These are phyloP conservation scores for Anas georgica DNA, from an alignment of 2,797 vertebrate genomes.

Conservation along the genomic window DNA sequence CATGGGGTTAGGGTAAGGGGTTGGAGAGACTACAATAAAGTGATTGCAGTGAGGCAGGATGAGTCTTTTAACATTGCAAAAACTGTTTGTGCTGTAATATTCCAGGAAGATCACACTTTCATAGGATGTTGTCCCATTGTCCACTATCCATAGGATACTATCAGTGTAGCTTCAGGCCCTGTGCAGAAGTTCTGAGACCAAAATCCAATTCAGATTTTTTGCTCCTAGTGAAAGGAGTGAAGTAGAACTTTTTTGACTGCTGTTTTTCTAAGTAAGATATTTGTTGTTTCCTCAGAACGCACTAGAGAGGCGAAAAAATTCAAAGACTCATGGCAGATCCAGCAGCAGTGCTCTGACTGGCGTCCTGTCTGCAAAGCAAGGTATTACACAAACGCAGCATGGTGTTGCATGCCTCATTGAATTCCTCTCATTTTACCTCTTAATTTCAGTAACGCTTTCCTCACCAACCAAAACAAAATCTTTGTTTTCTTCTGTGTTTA, in stretches of 20 bases:
- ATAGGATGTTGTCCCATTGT: background rate
- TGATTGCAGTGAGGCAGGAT: background rate
- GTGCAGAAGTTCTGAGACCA: background rate
- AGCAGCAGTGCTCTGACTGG: constrained; percentile 93
- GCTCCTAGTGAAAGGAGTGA: background rate
- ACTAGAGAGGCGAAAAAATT: constrained; percentile 91
- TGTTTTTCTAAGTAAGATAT: constrained; percentile 18
- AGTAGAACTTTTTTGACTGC: background rate
- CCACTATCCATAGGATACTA: background rate
- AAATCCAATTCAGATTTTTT: background rate
- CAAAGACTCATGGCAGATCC: constrained; percentile 84
- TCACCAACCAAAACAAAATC: background rate
- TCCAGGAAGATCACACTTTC: background rate
- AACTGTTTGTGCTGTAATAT: background rate
- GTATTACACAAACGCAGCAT: constrained; percentile 70
- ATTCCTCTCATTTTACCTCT: background rate
- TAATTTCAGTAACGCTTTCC: background rate
- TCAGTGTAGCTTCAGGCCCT: background rate
- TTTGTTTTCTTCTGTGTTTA: background rate
- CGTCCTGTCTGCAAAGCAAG: constrained; percentile 97
- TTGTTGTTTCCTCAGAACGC: constrained; percentile 84
- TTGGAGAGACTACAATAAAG: background rate
- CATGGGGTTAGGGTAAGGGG: background rate
- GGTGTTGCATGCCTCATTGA: background rate
- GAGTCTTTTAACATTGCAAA: background rate